phyloP scores from a whole-genome alignment of 2,888 invertebrate species.

The Meganola albula region DNA sequence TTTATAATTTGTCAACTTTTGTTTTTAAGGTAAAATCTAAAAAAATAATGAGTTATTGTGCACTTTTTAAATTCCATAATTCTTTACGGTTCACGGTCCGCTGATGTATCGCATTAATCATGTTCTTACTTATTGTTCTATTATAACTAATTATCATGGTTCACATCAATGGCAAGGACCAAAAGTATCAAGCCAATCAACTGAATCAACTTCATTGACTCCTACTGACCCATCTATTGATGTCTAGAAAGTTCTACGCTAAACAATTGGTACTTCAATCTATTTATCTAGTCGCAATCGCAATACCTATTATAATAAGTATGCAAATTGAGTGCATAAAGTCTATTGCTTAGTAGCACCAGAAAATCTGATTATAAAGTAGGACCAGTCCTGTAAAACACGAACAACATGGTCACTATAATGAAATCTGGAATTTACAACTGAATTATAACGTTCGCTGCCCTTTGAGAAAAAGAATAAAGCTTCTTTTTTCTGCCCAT shows the following conservation, averaged over 20 bases:
- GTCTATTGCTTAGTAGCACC: background rate
- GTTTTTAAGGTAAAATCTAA: no score
- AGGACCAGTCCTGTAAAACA: conserved; percentile 28
- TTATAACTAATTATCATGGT: conserved; percentile 36
- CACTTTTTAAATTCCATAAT: no score
- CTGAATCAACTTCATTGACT: conserved; percentile 46
- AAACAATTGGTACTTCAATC: conserved; percentile 17
- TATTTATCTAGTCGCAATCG: no score
- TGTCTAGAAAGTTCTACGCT: conserved; percentile 49
- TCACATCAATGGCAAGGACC: conserved; percentile 45
- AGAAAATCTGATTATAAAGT: conserved; percentile 17
- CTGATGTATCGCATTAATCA: conserved; percentile 10
- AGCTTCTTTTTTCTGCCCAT: conserved; percentile 12
- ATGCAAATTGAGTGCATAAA: no score
- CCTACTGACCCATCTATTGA: conserved; percentile 40
- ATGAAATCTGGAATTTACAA: conserved; percentile 29
- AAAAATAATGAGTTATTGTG: no score
- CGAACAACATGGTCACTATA: conserved; percentile 29
- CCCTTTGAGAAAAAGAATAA: conserved; percentile 21
- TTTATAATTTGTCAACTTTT: no score
- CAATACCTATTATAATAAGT: no score
- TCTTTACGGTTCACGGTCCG: no score
- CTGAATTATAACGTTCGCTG: conserved; percentile 27
- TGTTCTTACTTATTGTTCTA: conserved; percentile 10
- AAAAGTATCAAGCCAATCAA: conserved; percentile 35